Evolutionary conservation across 2,888 invertebrate species (phyloP).

Genomic region (Lepidocyrtoides sp.): DNA sequence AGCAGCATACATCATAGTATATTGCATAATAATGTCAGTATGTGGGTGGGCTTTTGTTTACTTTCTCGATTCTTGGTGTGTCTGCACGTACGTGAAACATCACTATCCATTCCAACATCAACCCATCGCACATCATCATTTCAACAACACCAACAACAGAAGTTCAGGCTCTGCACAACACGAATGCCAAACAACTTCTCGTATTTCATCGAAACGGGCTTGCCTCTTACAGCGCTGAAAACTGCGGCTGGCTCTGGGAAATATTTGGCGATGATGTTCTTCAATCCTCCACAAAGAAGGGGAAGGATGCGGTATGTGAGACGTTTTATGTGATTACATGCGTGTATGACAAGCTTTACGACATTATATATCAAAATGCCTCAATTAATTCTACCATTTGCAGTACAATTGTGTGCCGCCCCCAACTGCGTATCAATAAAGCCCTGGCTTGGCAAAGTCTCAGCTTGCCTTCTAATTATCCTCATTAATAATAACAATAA

Average conservation of each 20-base stretch:
- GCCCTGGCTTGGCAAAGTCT: slow-evolving; percentile 55
- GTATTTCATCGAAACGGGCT: slow-evolving; percentile 74
- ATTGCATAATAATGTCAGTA: slow-evolving; percentile 1
- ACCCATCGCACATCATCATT: slow-evolving; percentile 6
- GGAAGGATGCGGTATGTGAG: slow-evolving; percentile 55
- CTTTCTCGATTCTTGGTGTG: slow-evolving; percentile 36
- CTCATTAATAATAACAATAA: slow-evolving; percentile 73
- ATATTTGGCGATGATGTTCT: slow-evolving; percentile 75
- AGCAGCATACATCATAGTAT: neutral
- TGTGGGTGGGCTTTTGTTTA: slow-evolving; percentile 62
- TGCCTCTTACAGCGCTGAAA: slow-evolving; percentile 65
- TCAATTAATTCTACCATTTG: slow-evolving; percentile 70
- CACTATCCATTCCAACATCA: neutral
- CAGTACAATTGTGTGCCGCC: slow-evolving; percentile 60
- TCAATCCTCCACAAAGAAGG: slow-evolving; percentile 46
- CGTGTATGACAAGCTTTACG: slow-evolving; percentile 51
- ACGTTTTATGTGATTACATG: slow-evolving; percentile 36
- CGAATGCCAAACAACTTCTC: slow-evolving; percentile 67
- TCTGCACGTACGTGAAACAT: neutral
- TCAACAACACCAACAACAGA: slow-evolving; percentile 48
- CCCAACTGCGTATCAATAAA: slow-evolving; percentile 72
- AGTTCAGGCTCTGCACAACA: slow-evolving; percentile 68
- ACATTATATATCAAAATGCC: slow-evolving; percentile 36
- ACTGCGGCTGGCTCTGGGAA: slow-evolving; percentile 75
- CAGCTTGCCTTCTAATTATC: slow-evolving; percentile 65